phyloP scores from a whole-genome alignment of 2,888 invertebrate species.

The Crematogaster levior region DNA sequence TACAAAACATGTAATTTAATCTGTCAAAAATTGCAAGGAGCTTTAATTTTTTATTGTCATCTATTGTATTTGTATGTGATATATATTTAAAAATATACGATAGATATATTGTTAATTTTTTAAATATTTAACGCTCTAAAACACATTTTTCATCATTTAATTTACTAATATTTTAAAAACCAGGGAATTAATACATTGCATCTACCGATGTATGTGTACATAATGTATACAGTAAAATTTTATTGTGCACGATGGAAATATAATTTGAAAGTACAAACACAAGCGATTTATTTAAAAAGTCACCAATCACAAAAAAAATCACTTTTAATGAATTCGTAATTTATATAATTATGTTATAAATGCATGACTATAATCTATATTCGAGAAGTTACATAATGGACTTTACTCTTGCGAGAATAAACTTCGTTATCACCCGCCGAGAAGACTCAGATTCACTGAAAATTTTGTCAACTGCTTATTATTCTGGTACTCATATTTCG shows the following conservation, averaged over 20 bases:
- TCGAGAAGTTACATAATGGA: slow-evolving; percentile 46
- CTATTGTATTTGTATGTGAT: not conserved
- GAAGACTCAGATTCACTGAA: slow-evolving; percentile 47
- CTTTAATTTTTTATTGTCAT: not conserved
- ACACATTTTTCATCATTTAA: not conserved
- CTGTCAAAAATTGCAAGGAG: not conserved
- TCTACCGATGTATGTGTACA: not conserved
- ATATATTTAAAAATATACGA: not conserved
- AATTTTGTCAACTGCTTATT: slow-evolving; percentile 44
- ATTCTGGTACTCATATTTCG: not conserved
- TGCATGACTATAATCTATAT: not conserved
- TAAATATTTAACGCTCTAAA: not conserved
- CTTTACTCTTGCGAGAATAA: slow-evolving; percentile 59
- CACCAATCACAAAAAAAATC: not conserved
- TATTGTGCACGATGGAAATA: not conserved
- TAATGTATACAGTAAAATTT: not conserved
- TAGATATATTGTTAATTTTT: not conserved
- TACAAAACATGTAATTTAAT: not conserved
- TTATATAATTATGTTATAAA: slow-evolving; percentile 20
- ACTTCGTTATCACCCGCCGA: slow-evolving; percentile 48
- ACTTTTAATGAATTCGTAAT: not conserved
- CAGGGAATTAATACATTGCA: not conserved
- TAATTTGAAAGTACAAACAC: not conserved
- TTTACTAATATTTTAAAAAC: not conserved
- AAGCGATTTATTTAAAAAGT: not conserved